Base-by-base conservation (phyloP, 2,888 invertebrate genomes). In the Napeogenes inachia region DNA sequence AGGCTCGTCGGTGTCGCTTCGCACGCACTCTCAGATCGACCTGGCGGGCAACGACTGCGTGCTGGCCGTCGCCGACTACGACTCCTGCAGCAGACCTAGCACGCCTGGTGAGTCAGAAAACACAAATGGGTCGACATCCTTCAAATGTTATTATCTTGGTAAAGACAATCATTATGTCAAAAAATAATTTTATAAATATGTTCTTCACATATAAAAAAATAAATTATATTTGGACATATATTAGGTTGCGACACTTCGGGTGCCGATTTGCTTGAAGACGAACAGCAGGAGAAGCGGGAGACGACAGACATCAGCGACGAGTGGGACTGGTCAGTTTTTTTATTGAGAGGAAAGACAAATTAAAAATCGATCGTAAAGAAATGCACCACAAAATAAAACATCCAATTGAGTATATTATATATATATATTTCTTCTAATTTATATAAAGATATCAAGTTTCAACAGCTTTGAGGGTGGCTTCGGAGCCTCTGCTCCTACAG, bases 51-150 rank as follows among this genome's bases (percentile, higher is more conserved):
- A 89, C 67, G 91, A 92, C 69, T 79, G 92, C 42, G 81, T 93
- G 2, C 81, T 92, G 62, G 89, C 92, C 0, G 90, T 92, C 47
- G 92, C 92, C 0, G 89, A 90, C 68, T 94, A 93, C 68, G 93
- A 93, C 65, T 90, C 92, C 64, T 92, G 92, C 60, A 94, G 93
- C 47, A 82, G 92, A 13, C 93, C 93, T 0, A 93, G 92, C 65
- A 93, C 93, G 47, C 93, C 93, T 45, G 89, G 89, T 89, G 65
- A 56, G 21, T 13, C 10, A 30, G 10, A 30, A 50, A 30, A 50
- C 4, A 47, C 0, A 12, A 46, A 4, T 46, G n/a, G 12, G 12
- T 46, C 46, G n/a, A 2, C 6, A 46, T 46, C 4, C 12, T 46
- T 46, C 46, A n/a, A 46, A 4, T 2, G 45, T 12, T 46, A 4